Conservation (phyloP, 2,888 invertebrate genomes). For the Pseudococcus jackbeardsleyi region DNA sequence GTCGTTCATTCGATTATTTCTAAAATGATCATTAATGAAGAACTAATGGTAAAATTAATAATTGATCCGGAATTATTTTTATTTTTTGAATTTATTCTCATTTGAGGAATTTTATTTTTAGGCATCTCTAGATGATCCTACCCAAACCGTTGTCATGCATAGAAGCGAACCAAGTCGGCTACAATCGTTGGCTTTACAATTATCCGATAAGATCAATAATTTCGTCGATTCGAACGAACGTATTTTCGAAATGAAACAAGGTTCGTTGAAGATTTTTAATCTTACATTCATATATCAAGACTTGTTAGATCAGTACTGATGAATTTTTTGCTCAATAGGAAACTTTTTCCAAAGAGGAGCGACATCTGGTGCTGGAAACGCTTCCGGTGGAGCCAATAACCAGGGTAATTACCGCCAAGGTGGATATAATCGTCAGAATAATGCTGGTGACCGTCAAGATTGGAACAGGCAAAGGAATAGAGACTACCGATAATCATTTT, state of each 20-base stretch:
- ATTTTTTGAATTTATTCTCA: too few species aligned
- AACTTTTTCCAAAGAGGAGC: slow-evolving; percentile 88
- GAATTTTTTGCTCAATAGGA: slow-evolving; percentile 68
- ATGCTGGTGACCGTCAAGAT: slow-evolving; percentile 71
- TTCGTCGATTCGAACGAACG: slow-evolving; percentile 98
- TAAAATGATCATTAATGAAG: slow-evolving; percentile 99
- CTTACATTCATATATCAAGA: neutral
- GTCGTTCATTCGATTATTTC: slow-evolving; percentile 95
- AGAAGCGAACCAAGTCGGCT: slow-evolving; percentile 97
- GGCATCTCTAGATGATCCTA: slow-evolving; percentile 98
- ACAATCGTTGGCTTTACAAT: slow-evolving; percentile 94
- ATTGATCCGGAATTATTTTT: too few species aligned
- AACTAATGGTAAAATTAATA: slow-evolving; percentile 78
- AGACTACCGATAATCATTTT: neutral
- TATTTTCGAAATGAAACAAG: slow-evolving; percentile 93
- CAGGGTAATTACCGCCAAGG: slow-evolving; percentile 74
- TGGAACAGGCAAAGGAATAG: slow-evolving; percentile 73
- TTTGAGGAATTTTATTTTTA: slow-evolving; percentile 68
- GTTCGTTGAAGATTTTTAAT: slow-evolving; percentile 69
- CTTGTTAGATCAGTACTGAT: slow-evolving; percentile 57
- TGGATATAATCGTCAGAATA: slow-evolving; percentile 70
- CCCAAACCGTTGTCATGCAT: slow-evolving; percentile 97
- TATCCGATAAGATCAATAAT: slow-evolving; percentile 92
- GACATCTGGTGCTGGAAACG: slow-evolving; percentile 71
- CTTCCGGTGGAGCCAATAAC: slow-evolving; percentile 77